Percentiles rank a stretch among this genome's conserved stretches.
These are phyloP conservation scores for Mormyrus iriodes DNA, from an alignment of 2,113 vertebrate species.

Conservation along the genomic window DNA sequence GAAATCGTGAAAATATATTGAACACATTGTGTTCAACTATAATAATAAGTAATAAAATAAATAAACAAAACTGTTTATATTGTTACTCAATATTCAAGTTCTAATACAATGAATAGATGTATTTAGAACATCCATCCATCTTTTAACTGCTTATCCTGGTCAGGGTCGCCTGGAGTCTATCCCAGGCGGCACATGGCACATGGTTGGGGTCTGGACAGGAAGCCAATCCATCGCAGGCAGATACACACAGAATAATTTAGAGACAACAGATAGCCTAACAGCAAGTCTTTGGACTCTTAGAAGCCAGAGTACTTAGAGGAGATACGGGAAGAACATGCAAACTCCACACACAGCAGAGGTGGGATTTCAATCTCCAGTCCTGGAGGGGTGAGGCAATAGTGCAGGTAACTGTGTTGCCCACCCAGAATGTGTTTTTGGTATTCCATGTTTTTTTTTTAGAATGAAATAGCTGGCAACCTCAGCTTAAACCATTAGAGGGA, in stretches of 20 bases:
- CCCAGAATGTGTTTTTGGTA: background rate
- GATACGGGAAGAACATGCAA: background rate
- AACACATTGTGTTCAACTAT: background rate
- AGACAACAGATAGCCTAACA: background rate
- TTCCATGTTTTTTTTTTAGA: background rate
- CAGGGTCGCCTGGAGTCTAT: background rate
- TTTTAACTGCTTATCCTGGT: background rate
- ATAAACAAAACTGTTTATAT: background rate
- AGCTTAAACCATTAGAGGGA: constrained; percentile 17
- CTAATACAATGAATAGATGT: background rate
- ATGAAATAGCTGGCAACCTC: background rate
- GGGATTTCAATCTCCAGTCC: background rate
- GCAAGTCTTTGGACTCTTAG: background rate
- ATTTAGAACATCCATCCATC: background rate
- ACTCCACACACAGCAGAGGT: background rate
- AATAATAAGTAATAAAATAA: background rate
- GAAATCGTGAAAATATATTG: background rate
- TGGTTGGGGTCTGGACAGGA: background rate
- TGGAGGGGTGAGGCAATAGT: background rate
- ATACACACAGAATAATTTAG: background rate
- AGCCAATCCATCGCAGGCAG: background rate
- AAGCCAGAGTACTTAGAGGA: background rate
- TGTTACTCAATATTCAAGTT: background rate
- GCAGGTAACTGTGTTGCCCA: background rate
- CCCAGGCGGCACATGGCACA: background rate